phyloP scores from a whole-genome alignment of 2,888 invertebrate genomes.

The Belgica antarctica region DNA sequence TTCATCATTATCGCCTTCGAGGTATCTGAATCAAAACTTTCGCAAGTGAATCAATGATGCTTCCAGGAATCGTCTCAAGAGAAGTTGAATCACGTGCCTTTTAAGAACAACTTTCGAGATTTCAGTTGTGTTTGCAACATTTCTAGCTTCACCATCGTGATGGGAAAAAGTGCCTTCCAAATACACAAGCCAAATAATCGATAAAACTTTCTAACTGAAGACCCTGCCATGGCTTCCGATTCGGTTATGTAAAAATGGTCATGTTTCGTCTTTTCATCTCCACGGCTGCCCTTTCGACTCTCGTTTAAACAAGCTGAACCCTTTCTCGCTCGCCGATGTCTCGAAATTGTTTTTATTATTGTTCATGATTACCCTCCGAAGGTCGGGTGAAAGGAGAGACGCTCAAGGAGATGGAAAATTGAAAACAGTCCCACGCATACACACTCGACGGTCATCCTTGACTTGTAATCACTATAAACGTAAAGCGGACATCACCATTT shows the following conservation, averaged over 20 bases:
- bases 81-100: too few relatives aligned
- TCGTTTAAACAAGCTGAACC: background rate
- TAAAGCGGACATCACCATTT: constrained; percentile 38
- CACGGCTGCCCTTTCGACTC: background rate
- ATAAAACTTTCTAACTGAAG: constrained; percentile 31
- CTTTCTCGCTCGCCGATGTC: background rate
- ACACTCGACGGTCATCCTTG: background rate
- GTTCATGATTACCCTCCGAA: constrained; percentile 36
- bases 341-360: background rate
- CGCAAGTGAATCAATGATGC: too few relatives aligned
- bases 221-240: background rate
- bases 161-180: background rate
- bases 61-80: too few relatives aligned
- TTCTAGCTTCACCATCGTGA: too few relatives aligned
- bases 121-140: too few relatives aligned
- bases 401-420: background rate
- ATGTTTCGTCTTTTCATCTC: constrained; percentile 19
- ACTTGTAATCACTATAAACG: constrained; percentile 38
- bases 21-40: too few relatives aligned
- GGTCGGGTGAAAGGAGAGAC: background rate
- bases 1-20: too few relatives aligned
- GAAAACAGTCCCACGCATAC: background rate
- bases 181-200: constrained; percentile 28
- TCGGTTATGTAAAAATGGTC: constrained; percentile 40
- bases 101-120: too few relatives aligned